These are phyloP conservation scores for Ylistrum balloti DNA, from an alignment of 1,140 invertebrate genomes.

Conservation along the genomic window DNA sequence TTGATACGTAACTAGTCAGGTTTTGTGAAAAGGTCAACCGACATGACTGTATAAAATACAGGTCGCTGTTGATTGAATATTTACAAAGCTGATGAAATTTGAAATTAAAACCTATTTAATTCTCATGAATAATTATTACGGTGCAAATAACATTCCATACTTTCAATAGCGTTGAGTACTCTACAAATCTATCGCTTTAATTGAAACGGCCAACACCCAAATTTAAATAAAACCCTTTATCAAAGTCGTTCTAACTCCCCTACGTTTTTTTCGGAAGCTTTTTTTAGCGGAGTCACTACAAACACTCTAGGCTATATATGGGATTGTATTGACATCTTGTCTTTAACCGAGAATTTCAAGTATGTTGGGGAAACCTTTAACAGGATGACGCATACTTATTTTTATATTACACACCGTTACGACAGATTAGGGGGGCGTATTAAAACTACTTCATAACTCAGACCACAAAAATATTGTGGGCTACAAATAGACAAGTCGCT, in stretches of 20 bases:
- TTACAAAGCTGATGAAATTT: too few relatives aligned
- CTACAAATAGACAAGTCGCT: neutral
- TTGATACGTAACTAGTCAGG: neutral
- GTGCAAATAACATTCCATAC: slow-evolving; percentile 5
- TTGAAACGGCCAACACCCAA: slow-evolving; percentile 12
- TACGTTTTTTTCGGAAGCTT: neutral
- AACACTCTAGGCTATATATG: neutral
- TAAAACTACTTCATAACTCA: neutral
- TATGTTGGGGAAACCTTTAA: slow-evolving; percentile 17
- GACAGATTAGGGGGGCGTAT: slow-evolving; percentile 22
- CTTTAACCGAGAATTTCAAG: slow-evolving; percentile 15
- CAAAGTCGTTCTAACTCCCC: neutral
- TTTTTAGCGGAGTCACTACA: slow-evolving; percentile 31
- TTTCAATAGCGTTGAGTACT: neutral
- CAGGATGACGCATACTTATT: slow-evolving; percentile 17
- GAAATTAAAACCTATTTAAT: too few relatives aligned
- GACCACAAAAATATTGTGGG: neutral
- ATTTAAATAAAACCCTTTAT: slow-evolving; percentile 32
- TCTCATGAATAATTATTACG: neutral
- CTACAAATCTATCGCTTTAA: neutral
- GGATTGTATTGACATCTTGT: slow-evolving; percentile 19
- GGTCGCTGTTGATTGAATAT: too few relatives aligned
- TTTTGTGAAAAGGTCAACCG: neutral
- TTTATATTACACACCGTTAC: neutral
- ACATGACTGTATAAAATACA: too few relatives aligned